Evolutionary conservation across 2,888 invertebrate species (phyloP).

Genomic region (Erebia ligea): DNA sequence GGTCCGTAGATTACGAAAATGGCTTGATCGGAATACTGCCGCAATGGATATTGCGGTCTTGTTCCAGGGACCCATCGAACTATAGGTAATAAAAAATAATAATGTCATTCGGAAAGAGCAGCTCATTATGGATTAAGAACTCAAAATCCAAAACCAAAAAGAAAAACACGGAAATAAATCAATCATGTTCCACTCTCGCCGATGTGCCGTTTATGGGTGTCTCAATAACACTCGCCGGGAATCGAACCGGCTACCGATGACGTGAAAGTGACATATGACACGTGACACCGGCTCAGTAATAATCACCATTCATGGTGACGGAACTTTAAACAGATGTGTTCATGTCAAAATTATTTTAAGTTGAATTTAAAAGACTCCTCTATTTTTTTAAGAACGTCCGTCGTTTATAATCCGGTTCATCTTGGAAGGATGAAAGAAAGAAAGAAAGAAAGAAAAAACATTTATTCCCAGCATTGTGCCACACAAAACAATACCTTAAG

Average conservation of each 20-base stretch:
- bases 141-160: background rate
- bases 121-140: constrained; percentile 3
- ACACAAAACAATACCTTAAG: too few species aligned
- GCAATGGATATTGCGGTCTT: too few species aligned
- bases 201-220: constrained; percentile 10
- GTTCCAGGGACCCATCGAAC: too few species aligned
- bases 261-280: constrained; percentile 1
- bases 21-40: too few species aligned
- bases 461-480: too few species aligned
- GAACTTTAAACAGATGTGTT: constrained; percentile 11
- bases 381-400: too few species aligned
- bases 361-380: background rate
- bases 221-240: constrained; percentile 16
- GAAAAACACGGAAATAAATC: constrained; percentile 4
- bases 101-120: background rate
- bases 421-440: too few species aligned
- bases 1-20: too few species aligned
- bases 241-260: constrained; percentile 6
- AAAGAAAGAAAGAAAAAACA: too few species aligned
- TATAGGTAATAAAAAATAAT: too few species aligned
- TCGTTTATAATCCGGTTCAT: too few species aligned
- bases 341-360: constrained; percentile 15
- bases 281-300: constrained; percentile 7
- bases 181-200: constrained; percentile 10
- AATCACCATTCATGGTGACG: constrained; percentile 8